These are phyloP conservation scores for Monodelphis domestica DNA, from an alignment of 2,797 vertebrate species.

Conservation along the genomic window DNA sequence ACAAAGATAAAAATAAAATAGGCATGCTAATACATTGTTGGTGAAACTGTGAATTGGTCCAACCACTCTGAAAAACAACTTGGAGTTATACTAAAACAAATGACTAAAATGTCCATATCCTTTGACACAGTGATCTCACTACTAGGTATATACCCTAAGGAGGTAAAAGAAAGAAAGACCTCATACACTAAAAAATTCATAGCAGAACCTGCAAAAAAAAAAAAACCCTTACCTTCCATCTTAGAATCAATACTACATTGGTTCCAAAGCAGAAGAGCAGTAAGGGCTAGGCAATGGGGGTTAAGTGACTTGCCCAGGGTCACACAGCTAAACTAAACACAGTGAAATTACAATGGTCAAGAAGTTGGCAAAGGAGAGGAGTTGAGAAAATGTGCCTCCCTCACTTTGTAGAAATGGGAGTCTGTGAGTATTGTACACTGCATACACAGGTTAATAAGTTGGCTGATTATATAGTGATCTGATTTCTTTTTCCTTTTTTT, in stretches of 20 bases:
- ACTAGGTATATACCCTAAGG: neutral
- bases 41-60: neutral
- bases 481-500: neutral
- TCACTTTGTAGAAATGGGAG: neutral
- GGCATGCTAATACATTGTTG: neutral
- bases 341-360: neutral
- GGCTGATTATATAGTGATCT: neutral
- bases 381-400: neutral
- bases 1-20: neutral
- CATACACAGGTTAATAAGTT: neutral
- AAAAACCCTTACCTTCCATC: too few species aligned
- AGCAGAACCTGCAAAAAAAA: too few species aligned
- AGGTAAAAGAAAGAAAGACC: neutral
- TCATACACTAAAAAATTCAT: neutral
- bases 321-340: neutral
- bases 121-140: neutral
- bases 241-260: too few species aligned
- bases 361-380: neutral
- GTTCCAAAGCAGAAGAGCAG: too few species aligned
- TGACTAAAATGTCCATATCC: neutral
- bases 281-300: too few species aligned
- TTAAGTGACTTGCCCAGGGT: too few species aligned
- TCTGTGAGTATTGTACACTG: neutral
- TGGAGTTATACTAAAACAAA: neutral
- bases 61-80: neutral